phyloP scores from a whole-genome alignment of 2,113 vertebrate genomes.

The Shinisaurus crocodilurus region DNA sequence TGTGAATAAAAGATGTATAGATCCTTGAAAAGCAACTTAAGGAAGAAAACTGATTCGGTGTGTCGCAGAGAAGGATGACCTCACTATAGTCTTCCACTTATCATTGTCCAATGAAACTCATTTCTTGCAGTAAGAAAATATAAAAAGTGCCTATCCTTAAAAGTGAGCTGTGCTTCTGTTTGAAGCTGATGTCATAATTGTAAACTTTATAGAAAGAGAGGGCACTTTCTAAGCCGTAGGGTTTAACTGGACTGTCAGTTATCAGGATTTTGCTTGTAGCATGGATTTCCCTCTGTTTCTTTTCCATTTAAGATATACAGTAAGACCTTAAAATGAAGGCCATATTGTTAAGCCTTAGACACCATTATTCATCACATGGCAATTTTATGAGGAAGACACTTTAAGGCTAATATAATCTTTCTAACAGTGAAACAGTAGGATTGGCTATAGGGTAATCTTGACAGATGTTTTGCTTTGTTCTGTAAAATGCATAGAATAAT shows the following conservation, averaged over 20 bases:
- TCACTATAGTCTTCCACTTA: neutral
- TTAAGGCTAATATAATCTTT: neutral
- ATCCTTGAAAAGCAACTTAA: neutral
- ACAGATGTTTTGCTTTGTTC: neutral
- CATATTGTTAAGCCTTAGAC: neutral
- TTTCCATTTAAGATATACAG: neutral
- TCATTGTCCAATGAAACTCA: neutral
- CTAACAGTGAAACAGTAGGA: neutral
- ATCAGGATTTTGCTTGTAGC: neutral
- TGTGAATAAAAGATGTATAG: neutral
- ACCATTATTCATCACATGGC: neutral
- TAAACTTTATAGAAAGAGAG: neutral
- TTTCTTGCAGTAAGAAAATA: neutral
- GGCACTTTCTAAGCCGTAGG: neutral
- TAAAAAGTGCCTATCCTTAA: neutral
- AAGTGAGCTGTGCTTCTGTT: neutral
- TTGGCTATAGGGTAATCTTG: neutral
- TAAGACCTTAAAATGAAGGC: neutral
- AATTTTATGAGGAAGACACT: conserved; percentile 1
- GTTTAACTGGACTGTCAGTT: neutral
- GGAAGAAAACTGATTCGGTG: neutral
- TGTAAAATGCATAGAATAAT: neutral
- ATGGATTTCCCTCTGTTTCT: neutral
- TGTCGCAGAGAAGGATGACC: neutral
- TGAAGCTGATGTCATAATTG: neutral